phyloP scores from a whole-genome alignment of 2,797 vertebrate genomes.

The Pangasius krempfi region DNA sequence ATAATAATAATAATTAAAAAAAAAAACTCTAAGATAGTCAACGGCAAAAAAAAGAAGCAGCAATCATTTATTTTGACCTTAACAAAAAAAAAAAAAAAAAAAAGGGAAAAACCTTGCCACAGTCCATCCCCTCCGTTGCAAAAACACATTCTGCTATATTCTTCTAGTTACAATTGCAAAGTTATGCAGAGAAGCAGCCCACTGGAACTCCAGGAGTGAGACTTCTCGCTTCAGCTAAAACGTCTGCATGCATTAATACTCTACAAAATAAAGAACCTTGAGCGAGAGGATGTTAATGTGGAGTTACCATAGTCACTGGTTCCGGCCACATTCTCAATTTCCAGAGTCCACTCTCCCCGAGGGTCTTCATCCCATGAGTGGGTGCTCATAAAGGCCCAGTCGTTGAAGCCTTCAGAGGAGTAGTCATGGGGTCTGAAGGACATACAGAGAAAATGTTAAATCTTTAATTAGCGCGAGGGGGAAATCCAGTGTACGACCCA shows the following conservation, averaged over 20 bases:
- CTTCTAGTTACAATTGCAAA: constrained; percentile 33
- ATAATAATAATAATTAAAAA: not conserved
- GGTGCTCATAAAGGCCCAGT: constrained; percentile 99
- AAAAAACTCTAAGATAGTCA: not conserved
- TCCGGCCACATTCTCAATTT: constrained; percentile 86
- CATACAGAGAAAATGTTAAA: not conserved
- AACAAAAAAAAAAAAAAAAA: not conserved
- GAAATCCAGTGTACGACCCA: not conserved
- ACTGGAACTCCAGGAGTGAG: not conserved
- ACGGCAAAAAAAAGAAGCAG: not conserved
- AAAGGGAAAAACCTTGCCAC: not conserved
- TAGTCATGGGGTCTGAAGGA: constrained; percentile 88
- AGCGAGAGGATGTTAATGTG: not conserved
- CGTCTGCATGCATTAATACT: constrained; percentile 22
- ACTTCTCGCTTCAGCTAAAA: constrained; percentile 27
- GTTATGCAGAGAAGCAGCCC: constrained; percentile 13
- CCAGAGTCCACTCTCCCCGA: constrained; percentile 87
- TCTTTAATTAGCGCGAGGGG: not conserved
- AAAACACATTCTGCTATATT: constrained; percentile 33
- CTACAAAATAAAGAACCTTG: constrained; percentile 10
- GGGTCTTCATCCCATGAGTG: constrained; percentile 97
- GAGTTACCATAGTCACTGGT: constrained; percentile 77
- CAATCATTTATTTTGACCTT: not conserved
- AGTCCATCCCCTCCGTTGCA: not conserved
- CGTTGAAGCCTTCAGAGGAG: constrained; percentile 94